Percentiles rank a stretch among this genome's conserved stretches.
phyloP scores from a whole-genome alignment of 2,113 vertebrate genomes.

The cattle (Bos taurus) region ARS-UCD2.0 NC_037348.1:17459501-17460000 shows the following conservation, averaged over 20 bases:
- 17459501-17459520: not conserved
- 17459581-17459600: not conserved
- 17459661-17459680: not conserved
- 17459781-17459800: not conserved
- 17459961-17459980: not conserved
- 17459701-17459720: too few species aligned
- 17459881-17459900: rapidly evolving
- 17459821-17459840: not conserved
- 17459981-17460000: not conserved
- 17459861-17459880: not conserved
- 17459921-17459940: not conserved
- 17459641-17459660: not conserved
- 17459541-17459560: not conserved
- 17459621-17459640: not conserved
- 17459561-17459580: not conserved
- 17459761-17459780: not conserved
- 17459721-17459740: not conserved
- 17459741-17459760: too few species aligned
- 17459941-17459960: not conserved
- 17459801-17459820: not conserved
- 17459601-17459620: not conserved
- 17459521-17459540: not conserved
- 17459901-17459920: not conserved
- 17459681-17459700: not conserved
- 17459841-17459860: not conserved